Evolutionary conservation across 1,140 invertebrate genomes (phyloP).

Genomic region (Drosophila dunni): DNA sequence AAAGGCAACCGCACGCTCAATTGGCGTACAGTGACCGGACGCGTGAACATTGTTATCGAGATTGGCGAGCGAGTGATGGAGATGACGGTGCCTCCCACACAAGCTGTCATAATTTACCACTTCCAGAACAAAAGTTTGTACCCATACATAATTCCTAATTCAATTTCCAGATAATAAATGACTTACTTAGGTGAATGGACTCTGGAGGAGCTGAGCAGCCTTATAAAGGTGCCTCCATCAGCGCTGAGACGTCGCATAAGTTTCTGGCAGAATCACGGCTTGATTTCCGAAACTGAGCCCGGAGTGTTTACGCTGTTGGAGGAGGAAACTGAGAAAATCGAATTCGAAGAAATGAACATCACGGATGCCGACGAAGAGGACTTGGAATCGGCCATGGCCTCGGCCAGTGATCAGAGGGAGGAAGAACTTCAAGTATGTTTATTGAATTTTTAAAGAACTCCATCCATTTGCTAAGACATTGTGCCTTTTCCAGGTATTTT

Average conservation of each 20-base stretch:
- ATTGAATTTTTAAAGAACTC: not conserved
- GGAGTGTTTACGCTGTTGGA: slow-evolving; percentile 93
- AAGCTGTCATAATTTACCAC: slow-evolving; percentile 97
- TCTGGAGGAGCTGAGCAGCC: slow-evolving; percentile 92
- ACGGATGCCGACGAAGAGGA: slow-evolving; percentile 95
- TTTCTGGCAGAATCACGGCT: slow-evolving; percentile 95
- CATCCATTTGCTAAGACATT: not conserved
- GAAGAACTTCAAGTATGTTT: slow-evolving; percentile 91
- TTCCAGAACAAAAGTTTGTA: slow-evolving; percentile 94
- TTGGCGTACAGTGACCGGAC: slow-evolving; percentile 97
- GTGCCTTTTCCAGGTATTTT: slow-evolving; percentile 89
- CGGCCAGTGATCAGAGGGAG: slow-evolving; percentile 95
- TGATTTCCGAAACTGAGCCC: slow-evolving; percentile 90
- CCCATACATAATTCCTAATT: not conserved
- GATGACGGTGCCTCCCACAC: slow-evolving; percentile 95
- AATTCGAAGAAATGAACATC: slow-evolving; percentile 84
- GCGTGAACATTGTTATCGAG: slow-evolving; percentile 96
- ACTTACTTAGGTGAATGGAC: slow-evolving; percentile 88
- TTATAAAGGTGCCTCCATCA: slow-evolving; percentile 93
- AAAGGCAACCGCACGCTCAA: slow-evolving; percentile 97
- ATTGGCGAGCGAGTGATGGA: slow-evolving; percentile 92
- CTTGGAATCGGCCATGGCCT: slow-evolving; percentile 95
- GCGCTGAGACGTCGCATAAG: slow-evolving; percentile 93
- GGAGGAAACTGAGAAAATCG: slow-evolving; percentile 86
- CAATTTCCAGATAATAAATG: not conserved